Evolutionary conservation across 2,888 invertebrate species (phyloP), one percentile per base, ranked within the genome.

Genomic region (Lochmaea capreae): DNA sequence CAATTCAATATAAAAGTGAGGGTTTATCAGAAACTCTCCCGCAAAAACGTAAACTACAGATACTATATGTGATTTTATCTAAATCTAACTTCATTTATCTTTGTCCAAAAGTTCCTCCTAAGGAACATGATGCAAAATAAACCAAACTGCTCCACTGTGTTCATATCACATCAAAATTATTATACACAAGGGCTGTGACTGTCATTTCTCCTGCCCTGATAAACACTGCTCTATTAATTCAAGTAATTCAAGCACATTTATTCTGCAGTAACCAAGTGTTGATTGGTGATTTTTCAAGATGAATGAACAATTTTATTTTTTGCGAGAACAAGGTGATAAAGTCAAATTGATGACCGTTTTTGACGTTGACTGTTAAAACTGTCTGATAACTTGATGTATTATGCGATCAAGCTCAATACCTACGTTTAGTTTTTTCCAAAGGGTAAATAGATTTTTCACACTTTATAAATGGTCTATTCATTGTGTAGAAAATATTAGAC

Each of bases 231-330:
- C 61, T 61, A 61, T 61, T 33, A 61, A 61, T 61, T 61, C 33
- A 10, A 39, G 33, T 61, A 61, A 61, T 61, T 61, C 61, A 61
- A 33, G 61, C 61, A 61, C 61, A 61, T 61, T 61, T 61, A 61
- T 61, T 61, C 16, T 61, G 39, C 61, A 16, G 12, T 61, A 42
- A 10, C 61, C 33, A 14, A 61, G 61, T 61, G 61, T 61, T 61
- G 39, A 61, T 61, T 61, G 61, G 61, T 39, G 61, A 61, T 61
- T 61, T 61, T 61, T 61, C 61, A 61, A 61, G 61, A 61, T 61
- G 61, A 61, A 61, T 39, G 61, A 39, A 39, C 61, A 61, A 61
- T 61, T 61, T 61, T 61, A 8, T 39, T 14, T 61, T 61, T n/a
- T 39, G 61, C 33, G n/a, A 61, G 39, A 33, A 61, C 33, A 33